These are phyloP conservation scores for Sakesphorus luctuosus DNA, from an alignment of 2,113 vertebrate species.

Conservation along the genomic window DNA sequence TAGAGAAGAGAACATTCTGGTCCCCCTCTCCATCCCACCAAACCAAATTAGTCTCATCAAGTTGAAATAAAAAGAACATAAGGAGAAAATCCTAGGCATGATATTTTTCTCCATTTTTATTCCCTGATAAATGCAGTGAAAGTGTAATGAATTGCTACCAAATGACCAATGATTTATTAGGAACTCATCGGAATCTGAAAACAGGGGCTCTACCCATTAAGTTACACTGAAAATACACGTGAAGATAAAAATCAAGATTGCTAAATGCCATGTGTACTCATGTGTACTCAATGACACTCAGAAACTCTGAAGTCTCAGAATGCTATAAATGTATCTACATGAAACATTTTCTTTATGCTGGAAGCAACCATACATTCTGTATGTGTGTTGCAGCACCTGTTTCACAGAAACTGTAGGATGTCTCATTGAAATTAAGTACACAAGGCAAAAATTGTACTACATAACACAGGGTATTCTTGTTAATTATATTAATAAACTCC, in stretches of 20 bases:
- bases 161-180: background rate
- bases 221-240: background rate
- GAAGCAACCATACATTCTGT: background rate
- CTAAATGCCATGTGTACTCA: background rate
- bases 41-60: background rate
- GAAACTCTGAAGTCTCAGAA: background rate
- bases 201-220: background rate
- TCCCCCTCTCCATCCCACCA: background rate
- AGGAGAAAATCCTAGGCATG: background rate
- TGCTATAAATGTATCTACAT: background rate
- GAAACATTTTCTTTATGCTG: background rate
- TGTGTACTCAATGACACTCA: background rate
- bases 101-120: background rate
- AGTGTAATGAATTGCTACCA: background rate
- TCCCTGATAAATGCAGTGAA: background rate
- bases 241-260: background rate
- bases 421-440: background rate
- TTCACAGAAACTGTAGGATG: background rate
- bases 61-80: background rate
- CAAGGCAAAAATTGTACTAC: background rate
- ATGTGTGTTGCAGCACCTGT: background rate
- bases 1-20: background rate
- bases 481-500: background rate
- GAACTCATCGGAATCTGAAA: background rate
- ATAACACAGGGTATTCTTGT: background rate